A percentile compares a stretch with the other conserved stretches of the same genome.
Conservation (phyloP, 2,888 invertebrate genomes). For the Trachelus troglodyta region DNA sequence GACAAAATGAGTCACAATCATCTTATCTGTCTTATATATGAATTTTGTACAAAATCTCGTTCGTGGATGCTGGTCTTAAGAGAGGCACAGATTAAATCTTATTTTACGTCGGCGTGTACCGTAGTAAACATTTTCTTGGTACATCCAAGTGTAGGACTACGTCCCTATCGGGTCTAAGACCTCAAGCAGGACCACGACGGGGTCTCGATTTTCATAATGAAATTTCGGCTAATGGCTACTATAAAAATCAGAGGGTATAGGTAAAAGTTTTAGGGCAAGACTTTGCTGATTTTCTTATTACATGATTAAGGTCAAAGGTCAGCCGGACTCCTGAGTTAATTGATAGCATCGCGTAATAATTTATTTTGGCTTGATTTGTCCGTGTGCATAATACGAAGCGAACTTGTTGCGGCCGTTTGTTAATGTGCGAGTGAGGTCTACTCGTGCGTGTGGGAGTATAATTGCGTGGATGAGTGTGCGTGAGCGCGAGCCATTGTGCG, state of each 20-base stretch:
- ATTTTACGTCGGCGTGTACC: not conserved
- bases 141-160: too few species aligned
- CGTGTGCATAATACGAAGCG: conserved; percentile 17
- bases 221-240: too few species aligned
- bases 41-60: not conserved
- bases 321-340: conserved; percentile 26
- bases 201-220: too few species aligned
- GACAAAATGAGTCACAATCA: not conserved
- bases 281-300: not conserved
- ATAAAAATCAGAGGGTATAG: too few species aligned
- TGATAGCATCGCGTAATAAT: conserved; percentile 40
- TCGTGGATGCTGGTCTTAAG: not conserved
- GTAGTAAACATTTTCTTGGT: too few species aligned
- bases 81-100: not conserved
- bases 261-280: not conserved
- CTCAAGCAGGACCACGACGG: too few species aligned
- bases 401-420: conserved; percentile 17
- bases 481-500: conserved; percentile 39
- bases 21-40: not conserved
- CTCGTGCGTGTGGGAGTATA: conserved; percentile 33
- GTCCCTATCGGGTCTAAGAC: too few species aligned
- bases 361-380: conserved; percentile 40
- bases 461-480: conserved; percentile 39
- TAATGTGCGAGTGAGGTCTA: conserved; percentile 19
- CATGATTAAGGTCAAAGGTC: not conserved